A percentile compares a stretch with the other conserved stretches of the same genome.
phyloP scores from a whole-genome alignment of 2,113 vertebrate genomes.

The Eublepharis macularius region DNA sequence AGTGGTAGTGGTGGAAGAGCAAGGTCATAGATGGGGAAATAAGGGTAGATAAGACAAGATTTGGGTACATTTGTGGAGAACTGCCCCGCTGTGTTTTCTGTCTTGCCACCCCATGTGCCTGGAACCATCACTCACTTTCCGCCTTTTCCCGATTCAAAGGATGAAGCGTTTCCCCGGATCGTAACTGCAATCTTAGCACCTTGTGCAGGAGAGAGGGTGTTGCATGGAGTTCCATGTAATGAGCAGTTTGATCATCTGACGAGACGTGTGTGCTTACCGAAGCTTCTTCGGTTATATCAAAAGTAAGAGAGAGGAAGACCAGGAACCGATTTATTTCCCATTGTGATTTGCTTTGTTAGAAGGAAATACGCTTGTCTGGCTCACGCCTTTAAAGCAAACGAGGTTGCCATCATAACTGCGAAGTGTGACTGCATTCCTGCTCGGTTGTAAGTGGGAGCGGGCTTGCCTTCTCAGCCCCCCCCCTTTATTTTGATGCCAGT shows the following conservation, averaged over 20 bases:
- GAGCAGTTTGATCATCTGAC: too few relatives aligned
- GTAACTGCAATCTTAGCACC: background rate
- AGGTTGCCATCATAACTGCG: background rate
- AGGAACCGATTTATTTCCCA: accelerated
- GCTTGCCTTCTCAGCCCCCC: background rate
- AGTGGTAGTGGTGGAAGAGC: too few relatives aligned
- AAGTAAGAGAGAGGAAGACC: background rate
- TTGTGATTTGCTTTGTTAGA: background rate
- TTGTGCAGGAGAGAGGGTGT: background rate
- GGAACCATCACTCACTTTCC: too few relatives aligned
- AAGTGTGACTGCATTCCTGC: constrained; percentile 44
- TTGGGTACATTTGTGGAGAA: too few relatives aligned
- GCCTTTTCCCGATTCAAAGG: too few relatives aligned
- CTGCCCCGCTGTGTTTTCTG: too few relatives aligned
- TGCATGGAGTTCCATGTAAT: too few relatives aligned
- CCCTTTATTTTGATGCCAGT: constrained; percentile 57
- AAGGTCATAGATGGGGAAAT: too few relatives aligned
- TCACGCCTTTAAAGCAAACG: too few relatives aligned
- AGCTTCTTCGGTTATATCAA: background rate
- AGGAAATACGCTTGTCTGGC: background rate
- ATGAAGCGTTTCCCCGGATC: background rate
- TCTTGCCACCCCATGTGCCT: too few relatives aligned
- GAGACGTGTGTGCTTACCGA: background rate
- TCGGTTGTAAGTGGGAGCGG: constrained; percentile 4
- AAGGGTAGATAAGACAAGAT: too few relatives aligned